Evolutionary conservation across 1,140 invertebrate genomes (phyloP).

Genomic region (Calephelis virginiensis): DNA sequence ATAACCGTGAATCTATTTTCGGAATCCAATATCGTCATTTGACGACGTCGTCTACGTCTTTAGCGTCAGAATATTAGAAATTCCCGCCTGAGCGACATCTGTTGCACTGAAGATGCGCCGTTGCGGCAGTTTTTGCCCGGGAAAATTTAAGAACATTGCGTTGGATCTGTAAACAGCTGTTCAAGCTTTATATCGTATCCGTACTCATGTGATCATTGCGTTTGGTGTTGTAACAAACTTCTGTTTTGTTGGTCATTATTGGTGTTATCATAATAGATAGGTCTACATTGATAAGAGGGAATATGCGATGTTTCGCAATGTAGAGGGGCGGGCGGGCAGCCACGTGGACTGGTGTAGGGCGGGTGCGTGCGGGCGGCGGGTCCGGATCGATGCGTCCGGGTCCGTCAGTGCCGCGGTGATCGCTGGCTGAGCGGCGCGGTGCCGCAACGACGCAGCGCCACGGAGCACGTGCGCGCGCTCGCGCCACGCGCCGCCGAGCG

Average conservation of each 20-base stretch:
- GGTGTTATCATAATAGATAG: background rate
- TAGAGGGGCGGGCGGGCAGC: constrained; percentile 42
- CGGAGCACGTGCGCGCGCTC: constrained; percentile 66
- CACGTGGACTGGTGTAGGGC: constrained; percentile 42
- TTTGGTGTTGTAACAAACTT: background rate
- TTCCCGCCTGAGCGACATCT: constrained; percentile 67
- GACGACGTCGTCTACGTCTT: constrained; percentile 40
- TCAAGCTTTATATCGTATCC: no score
- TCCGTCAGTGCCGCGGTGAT: constrained; percentile 66
- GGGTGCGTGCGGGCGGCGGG: constrained; percentile 41
- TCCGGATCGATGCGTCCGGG: constrained; percentile 54
- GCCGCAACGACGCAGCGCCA: constrained; percentile 53
- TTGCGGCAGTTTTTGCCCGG: constrained; percentile 31
- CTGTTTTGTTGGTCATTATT: background rate
- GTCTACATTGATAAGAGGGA: constrained; percentile 14
- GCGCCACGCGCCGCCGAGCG: constrained; percentile 54
- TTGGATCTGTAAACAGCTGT: background rate
- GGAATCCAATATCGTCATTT: constrained; percentile 45
- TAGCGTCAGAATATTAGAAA: constrained; percentile 44
- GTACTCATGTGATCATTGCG: background rate
- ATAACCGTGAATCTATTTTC: constrained; percentile 60
- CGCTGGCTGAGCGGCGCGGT: constrained; percentile 62
- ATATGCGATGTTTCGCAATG: constrained; percentile 16
- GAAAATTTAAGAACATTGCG: constrained; percentile 1
- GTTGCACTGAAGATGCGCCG: constrained; percentile 56